Conservation (phyloP, 2,888 invertebrate species). For the Stenchaetothrips biformis region DNA sequence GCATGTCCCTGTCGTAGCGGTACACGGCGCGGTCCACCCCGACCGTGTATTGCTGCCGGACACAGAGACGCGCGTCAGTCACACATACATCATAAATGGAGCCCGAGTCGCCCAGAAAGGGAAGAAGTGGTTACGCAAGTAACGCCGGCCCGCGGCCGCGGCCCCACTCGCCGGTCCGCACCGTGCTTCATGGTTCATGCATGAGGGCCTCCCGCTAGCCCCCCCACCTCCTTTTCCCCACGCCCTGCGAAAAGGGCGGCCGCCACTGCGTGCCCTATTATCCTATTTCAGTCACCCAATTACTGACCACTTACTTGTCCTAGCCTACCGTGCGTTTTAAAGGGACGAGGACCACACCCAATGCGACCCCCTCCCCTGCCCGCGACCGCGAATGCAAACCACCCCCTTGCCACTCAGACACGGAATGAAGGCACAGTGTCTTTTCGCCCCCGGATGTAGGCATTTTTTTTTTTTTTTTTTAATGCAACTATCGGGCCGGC, state of each 20-base stretch:
- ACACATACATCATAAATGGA: neutral
- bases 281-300: too few species aligned
- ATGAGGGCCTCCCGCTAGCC: neutral
- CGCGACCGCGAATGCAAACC: too few species aligned
- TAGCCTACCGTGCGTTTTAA: too few species aligned
- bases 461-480: too few species aligned
- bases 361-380: neutral
- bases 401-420: too few species aligned
- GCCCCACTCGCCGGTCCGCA: neutral
- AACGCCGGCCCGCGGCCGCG: neutral
- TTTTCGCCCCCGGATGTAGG: too few species aligned
- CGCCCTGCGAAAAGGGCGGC: neutral
- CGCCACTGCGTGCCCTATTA: neutral
- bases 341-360: neutral
- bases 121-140: neutral
- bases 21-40: conserved; percentile 61
- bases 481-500: too few species aligned
- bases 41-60: conserved; percentile 58
- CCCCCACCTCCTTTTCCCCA: neutral
- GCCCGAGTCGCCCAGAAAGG: neutral
- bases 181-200: neutral
- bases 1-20: conserved; percentile 80
- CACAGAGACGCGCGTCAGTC: conserved; percentile 29
- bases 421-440: too few species aligned
- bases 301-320: too few species aligned